Evolutionary conservation across 2,888 invertebrate species (phyloP), one percentile per base, ranked within the genome.

Genomic region (Microplitis deprimator): DNA sequence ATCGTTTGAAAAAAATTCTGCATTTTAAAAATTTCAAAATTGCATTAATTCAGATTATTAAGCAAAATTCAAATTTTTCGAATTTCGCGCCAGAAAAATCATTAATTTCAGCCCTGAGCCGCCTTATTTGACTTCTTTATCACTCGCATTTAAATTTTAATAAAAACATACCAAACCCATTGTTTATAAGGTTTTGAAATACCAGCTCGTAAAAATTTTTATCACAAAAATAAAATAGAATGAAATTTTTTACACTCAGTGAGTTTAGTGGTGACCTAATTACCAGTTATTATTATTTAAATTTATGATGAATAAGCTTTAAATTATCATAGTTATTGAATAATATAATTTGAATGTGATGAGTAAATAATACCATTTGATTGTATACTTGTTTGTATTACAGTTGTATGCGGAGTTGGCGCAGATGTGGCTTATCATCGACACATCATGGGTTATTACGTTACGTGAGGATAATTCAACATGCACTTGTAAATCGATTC

Each of bases 341-440:
- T 50, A 50, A 50, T 50, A 13, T 50, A 50, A 50, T 50, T 50
- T 3, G 13, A 50, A 50, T 50, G 13, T 50, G 50, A 50, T 50
- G 50, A 62, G 20, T 17, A 62, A 73, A 40, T 40, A 17, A 65
- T 65, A 40, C 16, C 0, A 64, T 72, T 73, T 69, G 38, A 74
- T 74, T 76, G 68, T 80, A 67, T 65, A 76, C 70, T 82, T 83
- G 82, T 85, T 78, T 85, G 82, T 90, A 89, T 41, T 50, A 13
- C 92, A 93, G 93, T 93, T 82, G 90, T 93, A 85, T 92, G 92
- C 86, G 93, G 93, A 80, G 93, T 93, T 79, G 93, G 93, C 60
- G 92, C 92, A 41, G 93, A 93, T 89, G 91, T 93, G 83, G 91
- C 91, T 76, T 92, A 92, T 84, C 93, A 93, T 85, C 92, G 91